A percentile compares a stretch with the other conserved stretches of the same genome.
Evolutionary conservation across 2,113 vertebrate species (phyloP).

Genomic region (Cnemophilus loriae): DNA sequence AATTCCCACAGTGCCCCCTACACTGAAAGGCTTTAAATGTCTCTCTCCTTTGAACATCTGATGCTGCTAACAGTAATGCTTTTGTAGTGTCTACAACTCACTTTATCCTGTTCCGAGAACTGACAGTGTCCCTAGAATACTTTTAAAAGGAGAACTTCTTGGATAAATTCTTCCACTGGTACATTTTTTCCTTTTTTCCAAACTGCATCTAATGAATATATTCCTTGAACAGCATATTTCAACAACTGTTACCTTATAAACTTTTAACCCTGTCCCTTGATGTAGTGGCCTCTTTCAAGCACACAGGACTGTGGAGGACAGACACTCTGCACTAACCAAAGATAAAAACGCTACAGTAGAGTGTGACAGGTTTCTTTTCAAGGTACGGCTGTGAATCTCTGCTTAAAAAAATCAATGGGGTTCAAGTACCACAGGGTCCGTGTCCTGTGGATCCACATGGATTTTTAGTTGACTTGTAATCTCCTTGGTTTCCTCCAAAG

Average conservation of each 20-base stretch:
- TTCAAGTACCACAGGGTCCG: background rate
- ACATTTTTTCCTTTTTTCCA: background rate
- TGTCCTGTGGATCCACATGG: background rate
- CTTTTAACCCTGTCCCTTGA: background rate
- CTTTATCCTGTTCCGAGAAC: background rate
- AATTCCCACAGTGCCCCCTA: slow-evolving; percentile 3
- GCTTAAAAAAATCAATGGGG: background rate
- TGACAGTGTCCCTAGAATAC: background rate
- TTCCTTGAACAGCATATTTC: background rate
- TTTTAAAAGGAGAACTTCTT: background rate
- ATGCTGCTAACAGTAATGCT: background rate
- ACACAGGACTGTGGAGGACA: background rate
- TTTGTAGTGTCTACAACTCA: background rate
- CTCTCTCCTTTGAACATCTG: background rate
- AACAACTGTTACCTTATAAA: background rate
- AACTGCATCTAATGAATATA: background rate
- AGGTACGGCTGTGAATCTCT: background rate
- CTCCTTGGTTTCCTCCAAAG: background rate
- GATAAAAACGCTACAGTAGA: background rate
- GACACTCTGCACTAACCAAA: background rate
- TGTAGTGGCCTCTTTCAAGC: background rate
- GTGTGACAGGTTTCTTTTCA: background rate
- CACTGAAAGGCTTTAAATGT: slow-evolving; percentile 22
- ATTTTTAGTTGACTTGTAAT: background rate
- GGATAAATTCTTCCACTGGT: background rate